Base-by-base conservation (phyloP, 1,140 invertebrate genomes). In the Aphelenchoides avenae region DNA sequence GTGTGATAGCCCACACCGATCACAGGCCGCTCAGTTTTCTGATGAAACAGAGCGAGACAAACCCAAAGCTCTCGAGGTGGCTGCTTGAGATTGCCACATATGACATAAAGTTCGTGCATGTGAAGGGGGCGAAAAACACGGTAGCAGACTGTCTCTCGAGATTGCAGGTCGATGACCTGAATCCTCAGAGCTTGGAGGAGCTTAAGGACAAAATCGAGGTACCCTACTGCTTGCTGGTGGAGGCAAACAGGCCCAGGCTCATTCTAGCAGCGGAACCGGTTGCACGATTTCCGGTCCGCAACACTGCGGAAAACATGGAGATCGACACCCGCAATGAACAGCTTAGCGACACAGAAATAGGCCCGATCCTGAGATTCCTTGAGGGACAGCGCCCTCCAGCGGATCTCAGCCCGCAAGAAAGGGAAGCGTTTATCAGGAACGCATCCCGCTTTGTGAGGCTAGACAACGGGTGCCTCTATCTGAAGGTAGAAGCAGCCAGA, bases 1-100 rank as follows among this genome's bases (percentile, higher is more conserved):
- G 40, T 42, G 29, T 61, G 3, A 44, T 52, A 13, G n/a, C 59
- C 2, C 43, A 61, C 11, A 59, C 55, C 3, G 58, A 61, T 11
- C 58, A 61, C 18, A 37, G 33, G 11, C 54, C 58, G n/a, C 9
- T 61, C 2, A 40, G 15, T 5, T 57, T 30, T 15, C 42, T 61
- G 9, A 33, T 52, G 34, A 40, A 24, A 3, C 57, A 61, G n/a
- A 24, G 27, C 1, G 34, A 61, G 3, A 18, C 26, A 1, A 39
- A 57, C n/a, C 11, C 44, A 11, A 41, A 36, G 24, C 30, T 58
- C 5, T 34, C 57, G 9, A 4, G 58, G 13, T 61, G 58, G 58
- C 31, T 57, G 3, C 41, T 61, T 15, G 58, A 57, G 27, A 15
- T 57, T 3, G 34, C 39, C 40, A 20, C 39, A 7, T 22, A 27